These are phyloP conservation scores for Dendrophyllia cribrosa DNA, from an alignment of 64 coral and sea anemone species.

Conservation along the genomic window DNA sequence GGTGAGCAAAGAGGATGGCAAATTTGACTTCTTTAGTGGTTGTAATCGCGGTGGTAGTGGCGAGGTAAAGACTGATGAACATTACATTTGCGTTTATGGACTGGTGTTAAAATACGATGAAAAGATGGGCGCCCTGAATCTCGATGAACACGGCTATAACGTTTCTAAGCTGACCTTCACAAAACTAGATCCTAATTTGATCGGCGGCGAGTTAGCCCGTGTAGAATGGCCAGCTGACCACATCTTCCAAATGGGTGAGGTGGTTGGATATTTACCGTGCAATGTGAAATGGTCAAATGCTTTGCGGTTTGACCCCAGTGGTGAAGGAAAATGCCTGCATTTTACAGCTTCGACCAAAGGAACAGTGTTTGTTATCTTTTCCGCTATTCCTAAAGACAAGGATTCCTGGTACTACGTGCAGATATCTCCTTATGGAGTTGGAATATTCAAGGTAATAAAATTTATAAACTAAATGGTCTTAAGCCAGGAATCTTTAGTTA, in stretches of 20 bases:
- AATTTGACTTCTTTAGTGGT: slow-evolving; percentile 28
- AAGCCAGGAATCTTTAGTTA: too few species aligned
- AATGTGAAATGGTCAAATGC: slow-evolving; percentile 70
- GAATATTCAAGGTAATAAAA: slow-evolving; percentile 44
- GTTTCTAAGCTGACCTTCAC: background rate
- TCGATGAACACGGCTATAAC: background rate
- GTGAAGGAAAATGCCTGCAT: slow-evolving; percentile 52
- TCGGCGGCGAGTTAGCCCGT: background rate
- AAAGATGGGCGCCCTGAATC: background rate
- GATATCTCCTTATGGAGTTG: slow-evolving; percentile 53
- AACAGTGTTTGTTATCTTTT: slow-evolving; percentile 52
- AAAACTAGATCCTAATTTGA: background rate
- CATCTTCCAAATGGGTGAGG: slow-evolving; percentile 12
- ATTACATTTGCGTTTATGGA: slow-evolving; percentile 38
- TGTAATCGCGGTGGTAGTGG: slow-evolving; percentile 16
- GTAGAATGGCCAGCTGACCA: slow-evolving; percentile 41
- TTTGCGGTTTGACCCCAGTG: slow-evolving; percentile 41
- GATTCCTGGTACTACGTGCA: slow-evolving; percentile 67
- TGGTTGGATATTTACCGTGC: slow-evolving; percentile 46
- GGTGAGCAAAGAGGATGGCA: background rate
- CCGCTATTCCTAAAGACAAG: slow-evolving; percentile 53
- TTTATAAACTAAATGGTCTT: background rate
- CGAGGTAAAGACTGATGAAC: background rate
- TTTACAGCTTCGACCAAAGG: slow-evolving; percentile 64
- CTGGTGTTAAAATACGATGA: slow-evolving; percentile 22